Base-by-base conservation (phyloP, 2,888 invertebrate genomes). In the Phortica magna region DNA sequence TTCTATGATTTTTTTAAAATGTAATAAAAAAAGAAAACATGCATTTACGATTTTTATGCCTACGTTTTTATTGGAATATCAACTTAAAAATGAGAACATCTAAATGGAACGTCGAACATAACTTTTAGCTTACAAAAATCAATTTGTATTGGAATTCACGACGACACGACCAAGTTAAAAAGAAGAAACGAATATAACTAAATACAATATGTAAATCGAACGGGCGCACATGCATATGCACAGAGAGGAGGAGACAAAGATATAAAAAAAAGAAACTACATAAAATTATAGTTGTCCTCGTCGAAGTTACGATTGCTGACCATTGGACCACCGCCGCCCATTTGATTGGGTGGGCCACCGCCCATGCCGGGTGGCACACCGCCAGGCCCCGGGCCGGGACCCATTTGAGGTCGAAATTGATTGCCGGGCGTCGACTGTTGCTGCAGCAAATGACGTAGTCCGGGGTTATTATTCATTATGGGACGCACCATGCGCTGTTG, bases 391-490 rank as follows among this genome's bases (percentile, higher is more conserved):
- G 70, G 53, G 39, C 84, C 87, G 5, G 83, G 87, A 43, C 84
- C 83, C 85, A 89, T 89, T 79, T 91, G 90, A 0, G 91, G 92
- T 0, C 91, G 89, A 76, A 92, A 91, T 78, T 92, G 92, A 81
- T 91, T 91, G 17, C 89, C 89, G 0, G 92, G 90, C n/a, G 91
- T 87, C 10, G 90, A 84, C 78, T 90, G 92, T 75, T 91, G 92
- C 90, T 97, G 97, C 75, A 97, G 91, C 61, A 97, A 93, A 91
- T 96, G 96, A 14, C 96, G 92, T 12, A 97, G 93, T 0, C 97
- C 96, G 0, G 96, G 95, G 93, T 96, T 95, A 17, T 95, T 93
- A 91, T 95, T 94, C 65, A 93, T 93, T n/a, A 96, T 96, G 19
- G 96, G 93, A 93, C 96, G 95, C 93, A 95, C 94, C 88, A 95